Percentiles rank a stretch among this genome's conserved stretches.
These are phyloP conservation scores for Pyrgilauda ruficollis DNA, from an alignment of 2,113 vertebrate species.

Conservation along the genomic window DNA sequence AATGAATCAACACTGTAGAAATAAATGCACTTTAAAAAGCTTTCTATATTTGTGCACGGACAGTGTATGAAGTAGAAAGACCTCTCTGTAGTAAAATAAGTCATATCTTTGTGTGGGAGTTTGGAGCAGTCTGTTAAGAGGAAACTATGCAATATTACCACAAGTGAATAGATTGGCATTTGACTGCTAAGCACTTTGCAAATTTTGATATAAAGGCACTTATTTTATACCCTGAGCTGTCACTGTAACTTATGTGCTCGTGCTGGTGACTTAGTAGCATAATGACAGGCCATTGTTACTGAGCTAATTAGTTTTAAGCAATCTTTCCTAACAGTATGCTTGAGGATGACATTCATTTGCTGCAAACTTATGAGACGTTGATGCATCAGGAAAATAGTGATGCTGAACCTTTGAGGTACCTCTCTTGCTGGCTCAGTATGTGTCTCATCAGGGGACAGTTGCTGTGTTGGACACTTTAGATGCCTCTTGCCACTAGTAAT, in stretches of 20 bases:
- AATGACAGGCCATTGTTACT: conserved; percentile 62
- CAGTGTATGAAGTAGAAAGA: conserved; percentile 31
- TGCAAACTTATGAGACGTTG: not conserved
- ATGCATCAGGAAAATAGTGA: conserved; percentile 20
- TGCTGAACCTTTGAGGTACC: not conserved
- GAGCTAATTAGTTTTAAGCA: conserved; percentile 65
- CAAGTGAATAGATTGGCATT: conserved; percentile 62
- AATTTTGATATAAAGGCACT: conserved; percentile 55
- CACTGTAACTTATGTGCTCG: conserved; percentile 51
- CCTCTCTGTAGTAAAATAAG: conserved; percentile 47
- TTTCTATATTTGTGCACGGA: not conserved
- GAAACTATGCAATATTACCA: conserved; percentile 45
- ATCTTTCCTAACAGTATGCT: conserved; percentile 47
- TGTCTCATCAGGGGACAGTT: not conserved
- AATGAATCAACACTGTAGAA: not conserved
- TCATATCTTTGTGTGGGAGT: conserved; percentile 31
- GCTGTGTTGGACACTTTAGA: not conserved
- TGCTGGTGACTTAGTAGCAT: conserved; percentile 52
- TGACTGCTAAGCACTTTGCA: conserved; percentile 53
- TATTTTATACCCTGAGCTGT: conserved; percentile 63
- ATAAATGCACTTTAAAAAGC: conserved; percentile 34
- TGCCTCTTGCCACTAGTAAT: not conserved
- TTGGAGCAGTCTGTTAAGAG: conserved; percentile 26
- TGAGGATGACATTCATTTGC: conserved; percentile 20
- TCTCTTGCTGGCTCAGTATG: not conserved